These are phyloP conservation scores for Crax fasciolata DNA, from an alignment of 2,797 vertebrate genomes.

Conservation along the genomic window DNA sequence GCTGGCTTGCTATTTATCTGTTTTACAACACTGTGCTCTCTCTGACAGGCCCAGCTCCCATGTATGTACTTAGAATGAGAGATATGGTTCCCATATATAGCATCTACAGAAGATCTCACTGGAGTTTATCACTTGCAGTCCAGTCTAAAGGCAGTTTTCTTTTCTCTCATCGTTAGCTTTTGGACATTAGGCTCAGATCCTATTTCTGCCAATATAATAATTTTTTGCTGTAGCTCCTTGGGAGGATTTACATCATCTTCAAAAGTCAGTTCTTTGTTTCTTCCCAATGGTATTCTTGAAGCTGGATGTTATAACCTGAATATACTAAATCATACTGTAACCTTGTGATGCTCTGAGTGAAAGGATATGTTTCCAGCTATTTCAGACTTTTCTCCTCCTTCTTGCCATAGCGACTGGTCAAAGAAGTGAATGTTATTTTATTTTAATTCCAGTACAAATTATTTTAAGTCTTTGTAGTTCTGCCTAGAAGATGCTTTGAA, in stretches of 20 bases:
- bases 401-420: neutral
- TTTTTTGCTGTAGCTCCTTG: neutral
- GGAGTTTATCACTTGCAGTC: neutral
- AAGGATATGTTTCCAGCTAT: neutral
- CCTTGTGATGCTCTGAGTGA: neutral
- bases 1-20: neutral
- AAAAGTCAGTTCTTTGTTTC: neutral
- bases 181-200: neutral
- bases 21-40: neutral
- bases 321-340: neutral
- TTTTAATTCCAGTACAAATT: neutral
- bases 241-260: constrained; percentile 3
- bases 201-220: constrained; percentile 14
- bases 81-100: neutral
- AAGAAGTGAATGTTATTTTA: neutral
- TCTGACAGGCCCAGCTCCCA: neutral
- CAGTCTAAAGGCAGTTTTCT: neutral
- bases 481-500: neutral
- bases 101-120: neutral
- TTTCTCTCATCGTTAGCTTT: neutral
- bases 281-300: neutral
- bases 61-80: neutral
- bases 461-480: neutral
- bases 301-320: neutral
- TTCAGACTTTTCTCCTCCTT: neutral